Evolutionary conservation across 2,888 invertebrate species (phyloP), one percentile per base, ranked within the genome.

Genomic region (Phyllotreta cruciferae): DNA sequence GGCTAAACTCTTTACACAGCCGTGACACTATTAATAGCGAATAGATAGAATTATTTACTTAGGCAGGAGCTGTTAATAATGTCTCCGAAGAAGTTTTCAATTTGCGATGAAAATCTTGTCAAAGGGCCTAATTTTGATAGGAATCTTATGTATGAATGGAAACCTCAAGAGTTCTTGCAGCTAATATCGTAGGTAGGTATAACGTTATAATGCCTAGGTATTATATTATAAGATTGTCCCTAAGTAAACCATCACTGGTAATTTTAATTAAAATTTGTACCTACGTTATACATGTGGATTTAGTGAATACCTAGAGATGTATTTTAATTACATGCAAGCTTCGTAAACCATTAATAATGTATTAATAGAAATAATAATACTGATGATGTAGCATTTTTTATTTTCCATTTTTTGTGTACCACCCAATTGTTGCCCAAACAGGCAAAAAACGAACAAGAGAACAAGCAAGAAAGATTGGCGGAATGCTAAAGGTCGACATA

Each of bases 371-470:
- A 24, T 24, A 24, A 24, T 24, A 24, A 24, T 4, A 24, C 24
- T 24, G 24, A 4, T 24, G 24, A 24, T 24, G 24, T 24, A 24
- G 24, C 24, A 24, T 4, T 24, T 24, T 24, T 24, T 24, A 24
- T 24, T 24, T 24, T 14, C 34, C n/a, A n/a, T 49, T 13, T 35
- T 5, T 57, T 55, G 62, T 66, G 61, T 66, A 69, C 69, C 68
- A 66, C 71, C 73, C 71, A 68, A 72, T 75, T 73, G 71, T 72
- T 74, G 63, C 60, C 71, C 70, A 73, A 73, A 74, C 72, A 73
- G 66, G 69, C 70, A 74, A 71, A 72, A 74, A 71, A 73, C 72
- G 71, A 70, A 69, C 60, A 56, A 70, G 72, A 73, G 74, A 74
- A 74, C 73, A 74, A 75, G 72, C 73, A 73, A 70, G 70, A 68